These are phyloP conservation scores for Nerophis ophidion DNA, from an alignment of 2,113 vertebrate genomes.

Conservation along the genomic window DNA sequence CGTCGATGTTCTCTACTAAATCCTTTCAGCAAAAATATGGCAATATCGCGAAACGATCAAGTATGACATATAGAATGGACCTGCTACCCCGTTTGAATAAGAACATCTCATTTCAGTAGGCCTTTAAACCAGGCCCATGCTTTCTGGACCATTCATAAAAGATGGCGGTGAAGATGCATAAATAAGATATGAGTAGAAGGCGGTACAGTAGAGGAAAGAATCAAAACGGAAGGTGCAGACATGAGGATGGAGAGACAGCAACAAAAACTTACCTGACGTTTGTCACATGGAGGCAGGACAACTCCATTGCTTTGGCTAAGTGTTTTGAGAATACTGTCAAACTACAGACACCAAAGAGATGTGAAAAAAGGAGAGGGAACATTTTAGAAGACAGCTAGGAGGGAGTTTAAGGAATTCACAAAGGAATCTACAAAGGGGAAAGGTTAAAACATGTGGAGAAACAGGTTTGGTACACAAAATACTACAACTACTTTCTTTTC, in stretches of 20 bases:
- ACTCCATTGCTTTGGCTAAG: slow-evolving; percentile 70
- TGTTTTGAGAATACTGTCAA: slow-evolving; percentile 66
- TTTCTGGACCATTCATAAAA: neutral
- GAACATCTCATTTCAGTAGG: no score
- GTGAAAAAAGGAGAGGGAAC: slow-evolving; percentile 26
- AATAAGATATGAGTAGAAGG: slow-evolving; percentile 13
- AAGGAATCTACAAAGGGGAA: neutral
- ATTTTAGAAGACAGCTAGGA: slow-evolving; percentile 18
- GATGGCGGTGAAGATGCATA: slow-evolving; percentile 4
- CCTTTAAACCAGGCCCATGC: neutral
- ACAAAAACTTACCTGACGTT: slow-evolving; percentile 62
- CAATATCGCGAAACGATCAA: no score
- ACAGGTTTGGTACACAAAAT: neutral
- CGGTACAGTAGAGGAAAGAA: neutral
- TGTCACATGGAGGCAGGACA: slow-evolving; percentile 57
- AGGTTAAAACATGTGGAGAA: neutral
- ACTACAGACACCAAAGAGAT: slow-evolving; percentile 49
- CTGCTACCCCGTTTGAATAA: no score
- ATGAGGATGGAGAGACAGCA: slow-evolving; percentile 12
- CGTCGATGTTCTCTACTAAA: no score
- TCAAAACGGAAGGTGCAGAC: slow-evolving; percentile 6
- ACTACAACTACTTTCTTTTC: neutral
- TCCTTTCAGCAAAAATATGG: no score
- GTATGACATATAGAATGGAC: no score
- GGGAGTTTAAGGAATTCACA: slow-evolving; percentile 8